Conservation (phyloP, 1,140 invertebrate genomes). For the Lepidostoma basale region DNA sequence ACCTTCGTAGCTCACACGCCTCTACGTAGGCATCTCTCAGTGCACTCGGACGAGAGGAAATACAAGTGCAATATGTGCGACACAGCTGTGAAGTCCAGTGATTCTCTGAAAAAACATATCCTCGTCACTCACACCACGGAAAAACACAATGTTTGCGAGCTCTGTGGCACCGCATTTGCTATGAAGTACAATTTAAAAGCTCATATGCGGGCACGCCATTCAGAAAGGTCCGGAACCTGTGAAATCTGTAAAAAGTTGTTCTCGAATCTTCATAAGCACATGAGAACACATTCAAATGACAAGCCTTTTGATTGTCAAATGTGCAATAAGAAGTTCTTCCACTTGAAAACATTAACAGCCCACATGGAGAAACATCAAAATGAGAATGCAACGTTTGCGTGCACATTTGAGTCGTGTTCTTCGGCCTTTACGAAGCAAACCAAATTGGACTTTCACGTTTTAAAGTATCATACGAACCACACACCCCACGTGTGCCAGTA, state of each 20-base stretch:
- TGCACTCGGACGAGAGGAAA: slow-evolving; percentile 54
- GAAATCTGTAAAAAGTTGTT: slow-evolving; percentile 54
- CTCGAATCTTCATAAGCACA: slow-evolving; percentile 60
- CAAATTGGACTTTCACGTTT: slow-evolving; percentile 56
- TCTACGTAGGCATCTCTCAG: slow-evolving; percentile 42
- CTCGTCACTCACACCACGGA: slow-evolving; percentile 30
- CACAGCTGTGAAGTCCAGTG: slow-evolving; percentile 53
- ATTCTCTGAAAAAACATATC: slow-evolving; percentile 52
- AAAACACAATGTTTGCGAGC: slow-evolving; percentile 55
- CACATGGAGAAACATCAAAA: slow-evolving; percentile 57
- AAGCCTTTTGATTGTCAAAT: slow-evolving; percentile 68
- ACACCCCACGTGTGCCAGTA: slow-evolving; percentile 55
- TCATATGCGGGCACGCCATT: slow-evolving; percentile 55
- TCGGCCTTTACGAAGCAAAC: slow-evolving; percentile 54
- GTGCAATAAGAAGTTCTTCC: slow-evolving; percentile 56
- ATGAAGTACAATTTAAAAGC: slow-evolving; percentile 62
- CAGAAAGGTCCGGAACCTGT: slow-evolving; percentile 56
- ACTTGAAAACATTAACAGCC: slow-evolving; percentile 52
- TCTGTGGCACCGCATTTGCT: slow-evolving; percentile 63
- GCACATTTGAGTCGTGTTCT: slow-evolving; percentile 53
- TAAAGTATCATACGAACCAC: slow-evolving; percentile 55
- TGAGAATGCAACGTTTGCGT: slow-evolving; percentile 53
- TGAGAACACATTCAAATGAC: slow-evolving; percentile 71
- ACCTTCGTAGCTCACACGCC: slow-evolving; percentile 53
- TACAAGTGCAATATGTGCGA: slow-evolving; percentile 50